phyloP scores from a whole-genome alignment of 2,888 invertebrate species.

The Geophilus truncorum region DNA sequence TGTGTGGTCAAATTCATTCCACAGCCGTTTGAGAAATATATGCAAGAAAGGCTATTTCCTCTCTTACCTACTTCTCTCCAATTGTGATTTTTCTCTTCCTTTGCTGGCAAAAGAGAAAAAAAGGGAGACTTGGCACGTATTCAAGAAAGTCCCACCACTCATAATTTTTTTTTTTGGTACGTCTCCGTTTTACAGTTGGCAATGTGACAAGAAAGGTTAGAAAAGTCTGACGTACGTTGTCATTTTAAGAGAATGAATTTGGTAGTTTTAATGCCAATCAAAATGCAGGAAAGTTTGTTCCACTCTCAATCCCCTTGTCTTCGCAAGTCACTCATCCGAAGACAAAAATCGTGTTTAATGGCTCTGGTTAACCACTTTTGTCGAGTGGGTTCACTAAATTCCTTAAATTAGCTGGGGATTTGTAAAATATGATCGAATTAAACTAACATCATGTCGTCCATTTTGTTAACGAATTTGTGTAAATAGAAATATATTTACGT shows the following conservation, averaged over 20 bases:
- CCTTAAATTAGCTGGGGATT: not conserved
- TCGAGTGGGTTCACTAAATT: not conserved
- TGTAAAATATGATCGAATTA: not conserved
- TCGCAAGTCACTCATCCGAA: not conserved
- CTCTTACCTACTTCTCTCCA: constrained; percentile 2
- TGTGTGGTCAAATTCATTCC: constrained; percentile 12
- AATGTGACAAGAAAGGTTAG: constrained; percentile 10
- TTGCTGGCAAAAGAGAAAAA: not conserved
- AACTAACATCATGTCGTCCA: not conserved
- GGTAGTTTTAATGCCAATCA: constrained; percentile 20
- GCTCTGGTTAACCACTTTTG: constrained; percentile 5
- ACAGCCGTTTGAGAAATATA: constrained; percentile 16
- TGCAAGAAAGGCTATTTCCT: constrained; percentile 20
- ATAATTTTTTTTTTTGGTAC: not conserved
- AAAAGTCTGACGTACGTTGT: constrained; percentile 20
- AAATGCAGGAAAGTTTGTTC: not conserved
- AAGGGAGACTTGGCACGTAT: not conserved
- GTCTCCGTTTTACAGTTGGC: constrained; percentile 2
- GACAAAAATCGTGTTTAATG: not conserved
- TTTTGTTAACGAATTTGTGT: not conserved
- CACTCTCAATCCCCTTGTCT: not conserved
- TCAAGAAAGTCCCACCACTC: constrained; percentile 10
- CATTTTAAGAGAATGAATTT: constrained; percentile 7
- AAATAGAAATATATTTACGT: not conserved
- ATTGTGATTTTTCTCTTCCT: constrained; percentile 20